phyloP scores from a whole-genome alignment of 2,797 vertebrate genomes.

The Danio jaintianensis region DNA sequence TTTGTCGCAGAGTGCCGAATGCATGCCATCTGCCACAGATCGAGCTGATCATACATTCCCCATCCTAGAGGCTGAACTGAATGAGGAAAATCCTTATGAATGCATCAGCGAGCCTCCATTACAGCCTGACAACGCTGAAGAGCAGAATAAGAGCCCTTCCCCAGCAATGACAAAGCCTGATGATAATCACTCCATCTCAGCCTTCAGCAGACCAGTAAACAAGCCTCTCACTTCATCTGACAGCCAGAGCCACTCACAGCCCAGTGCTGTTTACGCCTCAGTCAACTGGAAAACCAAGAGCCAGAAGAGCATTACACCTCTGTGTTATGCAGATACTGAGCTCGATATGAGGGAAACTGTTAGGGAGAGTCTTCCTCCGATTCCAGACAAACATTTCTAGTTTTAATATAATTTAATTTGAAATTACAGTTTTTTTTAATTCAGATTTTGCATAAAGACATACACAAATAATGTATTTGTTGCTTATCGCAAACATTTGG shows the following conservation, averaged over 20 bases:
- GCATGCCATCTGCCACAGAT: background rate
- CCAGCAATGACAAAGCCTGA: constrained; percentile 32
- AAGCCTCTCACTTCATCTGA: background rate
- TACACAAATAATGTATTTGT: background rate
- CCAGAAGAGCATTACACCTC: constrained; percentile 23
- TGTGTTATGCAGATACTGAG: background rate
- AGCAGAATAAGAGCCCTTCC: constrained; percentile 33
- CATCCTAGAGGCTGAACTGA: background rate
- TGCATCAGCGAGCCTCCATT: constrained; percentile 30
- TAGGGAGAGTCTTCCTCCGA: constrained; percentile 40
- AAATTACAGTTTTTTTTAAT: no score
- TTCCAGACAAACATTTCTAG: constrained; percentile 58
- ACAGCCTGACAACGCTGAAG: background rate
- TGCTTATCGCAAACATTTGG: background rate
- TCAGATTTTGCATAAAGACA: background rate
- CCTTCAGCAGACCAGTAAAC: constrained; percentile 16
- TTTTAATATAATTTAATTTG: no score
- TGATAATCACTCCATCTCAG: constrained; percentile 7
- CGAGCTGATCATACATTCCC: constrained; percentile 41
- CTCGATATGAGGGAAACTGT: constrained; percentile 18
- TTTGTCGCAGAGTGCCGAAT: background rate
- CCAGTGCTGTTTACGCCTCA: constrained; percentile 46
- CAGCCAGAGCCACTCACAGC: background rate
- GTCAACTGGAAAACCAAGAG: constrained; percentile 59
- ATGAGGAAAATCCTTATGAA: constrained; percentile 56